phyloP scores from a whole-genome alignment of 2,888 invertebrate genomes.

The Rhamnusium bicolor region DNA sequence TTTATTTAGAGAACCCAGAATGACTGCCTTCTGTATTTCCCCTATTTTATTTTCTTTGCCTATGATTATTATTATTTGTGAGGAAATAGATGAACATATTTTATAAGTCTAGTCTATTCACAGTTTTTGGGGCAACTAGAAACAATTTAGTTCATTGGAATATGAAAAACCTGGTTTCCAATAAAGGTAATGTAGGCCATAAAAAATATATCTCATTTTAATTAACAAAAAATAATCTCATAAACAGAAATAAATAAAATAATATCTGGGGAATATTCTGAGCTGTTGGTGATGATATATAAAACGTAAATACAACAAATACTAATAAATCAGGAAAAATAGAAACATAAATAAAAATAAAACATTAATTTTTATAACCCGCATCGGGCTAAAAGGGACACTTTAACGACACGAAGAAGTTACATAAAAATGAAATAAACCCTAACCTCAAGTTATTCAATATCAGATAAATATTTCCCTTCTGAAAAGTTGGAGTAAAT shows the following conservation, averaged over 20 bases:
- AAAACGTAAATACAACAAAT: neutral
- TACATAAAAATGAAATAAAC: slow-evolving; percentile 12
- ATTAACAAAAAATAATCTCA: neutral
- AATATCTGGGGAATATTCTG: too few species aligned
- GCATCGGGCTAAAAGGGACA: neutral
- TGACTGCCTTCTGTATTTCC: too few species aligned
- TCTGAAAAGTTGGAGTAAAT: neutral
- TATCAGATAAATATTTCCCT: neutral
- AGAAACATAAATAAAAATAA: slow-evolving; percentile 16
- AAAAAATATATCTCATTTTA: neutral
- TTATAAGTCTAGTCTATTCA: too few species aligned
- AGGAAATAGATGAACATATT: too few species aligned
- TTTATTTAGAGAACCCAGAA: too few species aligned
- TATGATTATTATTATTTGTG: too few species aligned
- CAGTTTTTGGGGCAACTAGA: too few species aligned
- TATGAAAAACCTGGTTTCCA: too few species aligned
- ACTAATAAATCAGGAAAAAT: neutral
- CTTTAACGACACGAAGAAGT: slow-evolving; percentile 7
- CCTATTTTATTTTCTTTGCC: too few species aligned
- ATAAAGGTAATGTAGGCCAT: neutral
- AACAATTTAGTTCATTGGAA: too few species aligned
- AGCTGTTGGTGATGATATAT: neutral
- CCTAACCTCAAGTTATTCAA: neutral
- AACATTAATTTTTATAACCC: slow-evolving; percentile 13
- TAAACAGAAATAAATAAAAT: neutral